These are phyloP conservation scores for Calameuta filiformis DNA, from an alignment of 2,888 invertebrate genomes.

Conservation along the genomic window DNA sequence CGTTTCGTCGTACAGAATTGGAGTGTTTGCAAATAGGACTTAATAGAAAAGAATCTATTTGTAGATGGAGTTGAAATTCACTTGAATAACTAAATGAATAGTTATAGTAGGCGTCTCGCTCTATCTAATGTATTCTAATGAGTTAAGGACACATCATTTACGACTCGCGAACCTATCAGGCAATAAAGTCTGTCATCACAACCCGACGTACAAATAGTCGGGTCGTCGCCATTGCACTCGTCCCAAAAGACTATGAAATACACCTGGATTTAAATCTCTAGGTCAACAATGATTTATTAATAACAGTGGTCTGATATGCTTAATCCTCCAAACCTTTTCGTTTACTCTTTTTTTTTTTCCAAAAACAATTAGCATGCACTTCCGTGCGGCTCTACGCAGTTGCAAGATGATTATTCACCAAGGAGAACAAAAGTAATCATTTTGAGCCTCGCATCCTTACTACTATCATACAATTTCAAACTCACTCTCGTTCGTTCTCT, in stretches of 20 bases:
- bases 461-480: not conserved
- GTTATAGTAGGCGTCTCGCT: not conserved
- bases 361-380: not conserved
- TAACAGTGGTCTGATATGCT: slow-evolving; percentile 65
- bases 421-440: not conserved
- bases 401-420: not conserved
- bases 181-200: not conserved
- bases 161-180: not conserved
- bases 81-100: not conserved
- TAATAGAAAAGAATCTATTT: not conserved
- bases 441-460: not conserved
- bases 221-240: slow-evolving; percentile 54
- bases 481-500: not conserved
- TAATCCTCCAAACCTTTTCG: slow-evolving; percentile 35
- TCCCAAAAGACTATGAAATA: slow-evolving; percentile 51
- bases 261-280: slow-evolving; percentile 38
- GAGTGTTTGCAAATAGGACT: not conserved
- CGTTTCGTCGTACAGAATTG: not conserved
- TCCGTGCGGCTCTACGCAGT: not conserved
- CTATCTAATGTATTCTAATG: not conserved
- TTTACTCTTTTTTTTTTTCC: slow-evolving; percentile 29
- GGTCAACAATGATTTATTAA: slow-evolving; percentile 58
- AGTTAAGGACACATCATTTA: not conserved
- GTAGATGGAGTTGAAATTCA: not conserved
- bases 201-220: not conserved